These are phyloP conservation scores for Sebastes reedi DNA, from an alignment of 2,797 vertebrate species.

Conservation along the genomic window DNA sequence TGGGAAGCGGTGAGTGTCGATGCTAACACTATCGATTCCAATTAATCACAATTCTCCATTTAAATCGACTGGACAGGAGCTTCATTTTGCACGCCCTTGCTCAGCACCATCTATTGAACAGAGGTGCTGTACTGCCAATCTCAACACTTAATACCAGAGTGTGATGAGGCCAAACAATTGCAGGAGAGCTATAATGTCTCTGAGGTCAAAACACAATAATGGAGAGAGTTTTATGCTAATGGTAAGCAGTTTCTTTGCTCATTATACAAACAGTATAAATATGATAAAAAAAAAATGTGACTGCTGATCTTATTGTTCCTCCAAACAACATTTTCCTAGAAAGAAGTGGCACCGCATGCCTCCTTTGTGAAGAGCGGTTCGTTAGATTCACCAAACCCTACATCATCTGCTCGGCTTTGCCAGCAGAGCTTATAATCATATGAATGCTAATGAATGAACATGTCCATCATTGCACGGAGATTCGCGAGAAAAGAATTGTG, in stretches of 20 bases:
- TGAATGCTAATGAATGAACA: constrained; percentile 61
- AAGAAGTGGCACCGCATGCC: constrained; percentile 1
- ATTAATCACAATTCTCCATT: constrained; percentile 77
- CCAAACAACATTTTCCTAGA: not conserved
- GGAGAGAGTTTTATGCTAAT: not conserved
- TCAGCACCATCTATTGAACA: constrained; percentile 53
- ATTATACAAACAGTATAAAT: not conserved
- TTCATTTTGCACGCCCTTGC: constrained; percentile 68
- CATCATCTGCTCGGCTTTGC: constrained; percentile 28
- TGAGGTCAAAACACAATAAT: constrained; percentile 14
- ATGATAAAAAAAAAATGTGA: not conserved
- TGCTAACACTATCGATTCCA: constrained; percentile 64
- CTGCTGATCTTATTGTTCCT: not conserved
- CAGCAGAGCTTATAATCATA: constrained; percentile 44
- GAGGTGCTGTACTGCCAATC: constrained; percentile 34
- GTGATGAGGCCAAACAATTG: constrained; percentile 40
- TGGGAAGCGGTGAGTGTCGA: constrained; percentile 41
- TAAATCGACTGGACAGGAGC: constrained; percentile 61
- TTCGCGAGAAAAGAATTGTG: constrained; percentile 23
- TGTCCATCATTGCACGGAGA: constrained; percentile 55
- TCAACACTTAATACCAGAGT: constrained; percentile 49
- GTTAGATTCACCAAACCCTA: constrained; percentile 27
- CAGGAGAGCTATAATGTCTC: constrained; percentile 17
- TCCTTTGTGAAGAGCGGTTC: not conserved
- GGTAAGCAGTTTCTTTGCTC: constrained; percentile 3